Conservation (phyloP, 2,113 vertebrate species). For the Chrysochloris asiatica region DNA sequence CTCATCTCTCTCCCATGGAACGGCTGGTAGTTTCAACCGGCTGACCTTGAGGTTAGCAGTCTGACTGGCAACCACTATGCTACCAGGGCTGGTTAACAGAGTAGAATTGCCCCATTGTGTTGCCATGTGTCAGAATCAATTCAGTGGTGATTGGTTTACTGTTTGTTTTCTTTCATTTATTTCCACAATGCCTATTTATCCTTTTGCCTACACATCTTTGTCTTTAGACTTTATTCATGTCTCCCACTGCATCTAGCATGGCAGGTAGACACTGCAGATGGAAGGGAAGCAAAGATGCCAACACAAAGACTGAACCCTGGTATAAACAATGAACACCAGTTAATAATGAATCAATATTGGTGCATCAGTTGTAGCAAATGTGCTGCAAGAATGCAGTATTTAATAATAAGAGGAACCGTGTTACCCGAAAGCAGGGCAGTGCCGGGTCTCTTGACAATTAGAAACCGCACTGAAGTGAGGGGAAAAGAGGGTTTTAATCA, state of each 20-base stretch:
- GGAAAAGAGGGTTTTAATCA: too few species aligned
- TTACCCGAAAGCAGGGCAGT: not conserved
- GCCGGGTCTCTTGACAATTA: too few species aligned
- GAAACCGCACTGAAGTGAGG: too few species aligned
- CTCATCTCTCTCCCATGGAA: too few species aligned
- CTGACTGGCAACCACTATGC: too few species aligned
- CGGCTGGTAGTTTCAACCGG: too few species aligned
- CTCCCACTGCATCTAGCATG: too few species aligned
- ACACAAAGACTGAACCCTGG: not conserved
- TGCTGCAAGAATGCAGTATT: not conserved
- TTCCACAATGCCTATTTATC: not conserved
- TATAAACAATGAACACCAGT: not conserved
- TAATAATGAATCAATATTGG: not conserved
- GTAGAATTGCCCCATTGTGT: too few species aligned
- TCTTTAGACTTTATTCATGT: not conserved
- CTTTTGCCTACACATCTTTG: not conserved
- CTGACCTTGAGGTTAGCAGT: too few species aligned
- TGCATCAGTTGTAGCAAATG: not conserved
- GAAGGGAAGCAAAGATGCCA: not conserved
- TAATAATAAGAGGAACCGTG: not conserved
- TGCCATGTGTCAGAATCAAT: too few species aligned
- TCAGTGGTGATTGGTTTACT: not conserved
- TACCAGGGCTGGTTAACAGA: too few species aligned
- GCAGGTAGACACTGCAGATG: not conserved
- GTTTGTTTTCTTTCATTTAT: not conserved